phyloP scores from a whole-genome alignment of 2,113 vertebrate species.

The Platichthys flesus region DNA sequence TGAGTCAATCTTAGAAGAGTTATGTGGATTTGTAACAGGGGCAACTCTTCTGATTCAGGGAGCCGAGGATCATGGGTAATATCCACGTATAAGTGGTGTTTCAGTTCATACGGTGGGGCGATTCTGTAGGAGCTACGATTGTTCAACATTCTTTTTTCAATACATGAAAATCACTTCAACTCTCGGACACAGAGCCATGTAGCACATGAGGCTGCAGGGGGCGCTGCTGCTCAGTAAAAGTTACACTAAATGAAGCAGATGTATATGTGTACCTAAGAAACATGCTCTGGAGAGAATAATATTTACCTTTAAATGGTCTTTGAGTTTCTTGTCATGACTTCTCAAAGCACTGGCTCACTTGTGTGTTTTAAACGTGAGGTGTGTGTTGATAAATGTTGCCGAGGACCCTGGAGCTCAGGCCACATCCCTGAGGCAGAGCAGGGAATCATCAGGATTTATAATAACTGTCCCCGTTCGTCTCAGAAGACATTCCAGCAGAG shows the following conservation, averaged over 20 bases:
- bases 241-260: neutral
- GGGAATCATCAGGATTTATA: constrained; percentile 61
- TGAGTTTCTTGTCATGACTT: neutral
- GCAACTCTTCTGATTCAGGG: too few species aligned
- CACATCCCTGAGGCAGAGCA: constrained; percentile 45
- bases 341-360: neutral
- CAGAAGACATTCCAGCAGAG: constrained; percentile 39
- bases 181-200: too few species aligned
- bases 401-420: constrained; percentile 24
- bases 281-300: too few species aligned
- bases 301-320: neutral
- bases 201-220: neutral
- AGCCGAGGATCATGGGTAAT: too few species aligned
- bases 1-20: too few species aligned
- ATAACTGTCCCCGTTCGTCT: constrained; percentile 62
- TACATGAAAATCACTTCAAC: too few species aligned
- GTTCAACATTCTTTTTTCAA: too few species aligned
- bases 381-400: constrained; percentile 44
- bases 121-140: too few species aligned
- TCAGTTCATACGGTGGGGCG: too few species aligned
- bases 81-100: too few species aligned
- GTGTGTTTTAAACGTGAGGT: constrained; percentile 43
- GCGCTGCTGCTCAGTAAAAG: neutral
- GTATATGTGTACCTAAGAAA: too few species aligned
- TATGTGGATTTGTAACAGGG: too few species aligned